Evolutionary conservation across 2,888 invertebrate species (phyloP).

Genomic region (Yponomeuta sedellus): DNA sequence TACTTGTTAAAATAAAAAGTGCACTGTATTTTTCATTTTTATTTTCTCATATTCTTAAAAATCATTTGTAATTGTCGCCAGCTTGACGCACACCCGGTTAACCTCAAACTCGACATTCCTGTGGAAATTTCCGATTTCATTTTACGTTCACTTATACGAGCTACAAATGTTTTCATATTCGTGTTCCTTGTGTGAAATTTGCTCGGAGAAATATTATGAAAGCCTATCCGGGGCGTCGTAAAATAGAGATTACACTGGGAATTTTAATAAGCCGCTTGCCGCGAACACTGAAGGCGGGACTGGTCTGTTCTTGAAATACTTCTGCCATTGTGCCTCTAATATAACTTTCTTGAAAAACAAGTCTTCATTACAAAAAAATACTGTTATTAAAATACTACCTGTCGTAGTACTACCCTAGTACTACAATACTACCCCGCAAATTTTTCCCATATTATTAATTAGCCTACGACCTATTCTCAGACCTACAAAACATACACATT

Average conservation of each 20-base stretch:
- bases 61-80: background rate
- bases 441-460: too few species aligned
- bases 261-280: constrained; percentile 41
- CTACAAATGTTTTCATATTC: constrained; percentile 38
- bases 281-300: constrained; percentile 13
- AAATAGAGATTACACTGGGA: constrained; percentile 45
- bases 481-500: too few species aligned
- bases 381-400: too few species aligned
- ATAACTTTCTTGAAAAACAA: too few species aligned
- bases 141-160: constrained; percentile 32
- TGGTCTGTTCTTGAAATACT: background rate
- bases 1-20: too few species aligned
- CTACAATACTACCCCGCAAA: too few species aligned
- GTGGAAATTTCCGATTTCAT: constrained; percentile 25
- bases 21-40: too few species aligned
- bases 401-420: too few species aligned
- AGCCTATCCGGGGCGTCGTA: constrained; percentile 36
- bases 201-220: constrained; percentile 36
- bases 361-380: too few species aligned
- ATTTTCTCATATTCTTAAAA: too few species aligned
- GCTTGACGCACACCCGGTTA: background rate
- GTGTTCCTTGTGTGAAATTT: constrained; percentile 36
- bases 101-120: background rate
- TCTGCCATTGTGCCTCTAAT: background rate
- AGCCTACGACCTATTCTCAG: too few species aligned